Evolutionary conservation across 1,140 invertebrate genomes (phyloP), one percentile per base, ranked within the genome.

Genomic region (Ditylenchus dipsaci): DNA sequence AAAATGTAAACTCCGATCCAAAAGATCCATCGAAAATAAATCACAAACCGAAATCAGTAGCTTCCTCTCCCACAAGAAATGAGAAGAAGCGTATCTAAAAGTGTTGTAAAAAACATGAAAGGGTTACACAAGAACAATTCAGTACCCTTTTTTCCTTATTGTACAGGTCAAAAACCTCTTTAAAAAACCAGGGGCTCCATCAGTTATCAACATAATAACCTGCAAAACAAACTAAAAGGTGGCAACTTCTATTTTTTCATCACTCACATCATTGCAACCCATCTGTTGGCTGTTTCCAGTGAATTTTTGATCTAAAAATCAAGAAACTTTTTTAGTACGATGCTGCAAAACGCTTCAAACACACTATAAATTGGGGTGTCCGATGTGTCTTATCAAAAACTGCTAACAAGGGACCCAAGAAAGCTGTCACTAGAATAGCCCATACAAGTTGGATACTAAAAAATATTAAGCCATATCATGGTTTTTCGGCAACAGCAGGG

Each of bases 101-200:
- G 71, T 56, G 80, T 69, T 73, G 38, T 38, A 67, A 79, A 38
- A 49, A 58, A 64, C 42, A 61, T 27, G n/a, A 61, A 13, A 66
- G 30, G 62, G 45, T 33, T 49, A 33, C 21, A 27, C 47, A 42
- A 47, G 57, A 62, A n/a, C n/a, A 5, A 63, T 11, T 38, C 3
- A 11, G 3, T 64, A 83, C 79, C 59, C 66, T 71, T 69, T 83
- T 83, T 11, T 82, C 71, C 89, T 89, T 91, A 84, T 96, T 97
- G 84, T 90, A 93, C 68, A 87, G 85, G 78, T 91, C 87, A 83
- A 97, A 97, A 57, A 96, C 89, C 75, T 92, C 90, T 78, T 93
- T 89, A 84, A 90, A 94, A 90, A 91, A 75, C 92, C 91, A 17
- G 95, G 93, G 23, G 95, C 91, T 27, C 95, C 95, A 85, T 98